phyloP scores from a whole-genome alignment of 2,113 vertebrate species.

The Chascanopsetta lugubris region DNA sequence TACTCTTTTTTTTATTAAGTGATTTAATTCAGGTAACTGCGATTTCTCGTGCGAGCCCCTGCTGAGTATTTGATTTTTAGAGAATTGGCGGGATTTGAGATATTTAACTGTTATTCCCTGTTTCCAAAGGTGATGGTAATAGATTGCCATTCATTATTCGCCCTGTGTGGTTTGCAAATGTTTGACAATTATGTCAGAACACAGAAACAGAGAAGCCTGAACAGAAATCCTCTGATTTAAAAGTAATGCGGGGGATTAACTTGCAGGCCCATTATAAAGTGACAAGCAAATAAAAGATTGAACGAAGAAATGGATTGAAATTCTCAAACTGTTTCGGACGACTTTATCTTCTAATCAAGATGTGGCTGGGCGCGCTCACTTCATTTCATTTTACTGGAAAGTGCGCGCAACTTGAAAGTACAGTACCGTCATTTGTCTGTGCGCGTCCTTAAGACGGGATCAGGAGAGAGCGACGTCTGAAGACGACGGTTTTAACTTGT shows the following conservation, averaged over 20 bases:
- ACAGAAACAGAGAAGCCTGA: conserved; percentile 15
- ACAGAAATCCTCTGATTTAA: conserved; percentile 15
- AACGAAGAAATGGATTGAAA: conserved; percentile 26
- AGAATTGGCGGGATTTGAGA: conserved; percentile 25
- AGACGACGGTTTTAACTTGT: conserved; percentile 80
- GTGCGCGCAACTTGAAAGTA: conserved; percentile 54
- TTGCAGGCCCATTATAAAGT: background rate
- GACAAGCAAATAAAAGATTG: background rate
- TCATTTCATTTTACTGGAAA: conserved; percentile 41
- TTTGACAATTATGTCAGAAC: conserved; percentile 46
- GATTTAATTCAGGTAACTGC: background rate
- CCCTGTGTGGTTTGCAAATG: conserved; percentile 50
- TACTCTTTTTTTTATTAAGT: background rate
- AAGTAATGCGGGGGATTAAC: background rate
- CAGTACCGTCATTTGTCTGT: conserved; percentile 66
- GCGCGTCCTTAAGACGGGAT: conserved; percentile 58
- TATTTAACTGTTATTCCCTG: conserved; percentile 24
- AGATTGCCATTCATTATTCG: conserved; percentile 54
- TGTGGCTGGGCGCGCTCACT: background rate
- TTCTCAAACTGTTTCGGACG: background rate
- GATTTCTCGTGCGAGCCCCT: conserved; percentile 12
- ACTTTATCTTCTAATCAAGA: background rate
- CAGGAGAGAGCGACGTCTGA: conserved; percentile 55
- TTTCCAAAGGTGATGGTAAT: conserved; percentile 44
- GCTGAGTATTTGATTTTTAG: conserved; percentile 37